Evolutionary conservation across 2,797 vertebrate species (phyloP).

Genomic region (Thaleichthys pacificus): DNA sequence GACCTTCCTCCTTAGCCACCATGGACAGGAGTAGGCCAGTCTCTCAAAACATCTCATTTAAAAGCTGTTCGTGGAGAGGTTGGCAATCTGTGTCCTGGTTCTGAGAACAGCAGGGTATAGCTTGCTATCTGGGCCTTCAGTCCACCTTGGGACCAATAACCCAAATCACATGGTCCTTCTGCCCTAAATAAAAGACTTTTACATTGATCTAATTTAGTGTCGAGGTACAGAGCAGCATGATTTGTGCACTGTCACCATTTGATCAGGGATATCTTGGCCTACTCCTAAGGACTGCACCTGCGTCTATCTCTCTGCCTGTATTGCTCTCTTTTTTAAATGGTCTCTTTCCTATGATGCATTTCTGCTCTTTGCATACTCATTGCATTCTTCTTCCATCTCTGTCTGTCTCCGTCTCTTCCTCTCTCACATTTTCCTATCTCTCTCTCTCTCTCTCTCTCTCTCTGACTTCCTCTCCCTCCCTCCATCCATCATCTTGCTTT

Average conservation of each 20-base stretch:
- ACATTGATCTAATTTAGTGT: slow-evolving; percentile 38
- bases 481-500: background rate
- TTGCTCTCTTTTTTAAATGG: background rate
- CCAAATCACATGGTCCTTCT: slow-evolving; percentile 47
- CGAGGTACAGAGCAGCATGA: slow-evolving; percentile 1
- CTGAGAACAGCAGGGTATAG: slow-evolving; percentile 25
- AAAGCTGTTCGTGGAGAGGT: slow-evolving; percentile 21
- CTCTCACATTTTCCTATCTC: background rate
- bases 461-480: background rate
- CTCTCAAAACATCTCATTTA: slow-evolving; percentile 14
- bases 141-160: slow-evolving; percentile 47
- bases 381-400: too few relatives aligned
- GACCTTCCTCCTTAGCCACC: background rate
- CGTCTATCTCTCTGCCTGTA: background rate
- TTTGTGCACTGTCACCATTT: slow-evolving; percentile 13
- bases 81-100: slow-evolving; percentile 19
- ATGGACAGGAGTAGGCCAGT: slow-evolving; percentile 14
- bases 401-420: background rate
- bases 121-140: slow-evolving; percentile 49
- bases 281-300: background rate
- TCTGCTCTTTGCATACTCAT: background rate
- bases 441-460: background rate
- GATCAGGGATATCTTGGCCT: slow-evolving; percentile 5
- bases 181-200: slow-evolving; percentile 31
- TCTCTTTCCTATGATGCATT: background rate